Percentiles rank a stretch among this genome's conserved stretches.
Evolutionary conservation across 2,113 vertebrate species (phyloP).

Genomic region (Brachirus orientalis): DNA sequence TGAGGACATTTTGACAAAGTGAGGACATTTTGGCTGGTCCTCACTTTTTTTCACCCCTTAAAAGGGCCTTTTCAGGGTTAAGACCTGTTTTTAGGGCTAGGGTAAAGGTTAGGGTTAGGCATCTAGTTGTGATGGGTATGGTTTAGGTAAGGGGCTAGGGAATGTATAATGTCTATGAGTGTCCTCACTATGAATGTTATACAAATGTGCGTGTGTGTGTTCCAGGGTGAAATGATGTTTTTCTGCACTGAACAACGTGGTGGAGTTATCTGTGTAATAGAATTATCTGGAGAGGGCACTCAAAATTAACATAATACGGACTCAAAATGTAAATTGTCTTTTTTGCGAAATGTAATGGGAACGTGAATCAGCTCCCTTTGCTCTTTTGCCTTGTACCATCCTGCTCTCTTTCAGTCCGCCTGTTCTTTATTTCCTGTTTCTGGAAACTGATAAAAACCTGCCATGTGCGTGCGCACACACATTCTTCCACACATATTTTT

Average conservation of each 20-base stretch:
- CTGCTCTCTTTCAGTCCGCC: not conserved
- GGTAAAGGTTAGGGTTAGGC: no score
- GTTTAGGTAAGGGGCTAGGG: no score
- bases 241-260: slow-evolving; percentile 61
- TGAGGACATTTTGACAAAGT: no score
- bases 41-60: no score
- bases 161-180: no score
- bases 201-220: slow-evolving; percentile 69
- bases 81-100: no score
- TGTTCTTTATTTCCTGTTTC: slow-evolving; percentile 57
- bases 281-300: slow-evolving; percentile 79
- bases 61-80: no score
- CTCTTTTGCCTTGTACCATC: slow-evolving; percentile 57
- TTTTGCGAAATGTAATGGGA: slow-evolving; percentile 64
- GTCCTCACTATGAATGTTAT: no score
- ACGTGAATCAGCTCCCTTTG: slow-evolving; percentile 64
- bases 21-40: no score
- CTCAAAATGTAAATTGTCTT: slow-evolving; percentile 76
- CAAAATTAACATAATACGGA: slow-evolving; percentile 77
- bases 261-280: slow-evolving; percentile 74
- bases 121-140: no score
- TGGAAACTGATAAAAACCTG: slow-evolving; percentile 56
- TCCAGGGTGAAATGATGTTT: no score
- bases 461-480: slow-evolving; percentile 18
- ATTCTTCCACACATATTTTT: slow-evolving; percentile 59